Conservation (phyloP, 2,797 vertebrate genomes). For the Tadarida brasiliensis region DNA sequence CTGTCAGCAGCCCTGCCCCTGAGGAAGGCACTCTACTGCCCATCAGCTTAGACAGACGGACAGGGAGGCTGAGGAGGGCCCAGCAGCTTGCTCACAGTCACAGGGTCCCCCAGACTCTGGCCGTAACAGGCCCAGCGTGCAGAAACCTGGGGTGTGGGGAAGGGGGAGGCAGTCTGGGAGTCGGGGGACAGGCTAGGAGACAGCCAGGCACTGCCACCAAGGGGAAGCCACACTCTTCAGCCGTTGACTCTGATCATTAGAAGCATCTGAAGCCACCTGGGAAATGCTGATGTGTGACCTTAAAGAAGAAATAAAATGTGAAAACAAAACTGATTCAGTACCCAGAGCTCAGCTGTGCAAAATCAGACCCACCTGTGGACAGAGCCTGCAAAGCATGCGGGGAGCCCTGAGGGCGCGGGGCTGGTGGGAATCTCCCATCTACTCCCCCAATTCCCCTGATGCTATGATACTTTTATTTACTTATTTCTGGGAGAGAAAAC, state of each 20-base stretch:
- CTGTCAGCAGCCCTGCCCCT: accelerated
- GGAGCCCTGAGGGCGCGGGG: accelerated
- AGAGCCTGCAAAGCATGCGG: accelerated
- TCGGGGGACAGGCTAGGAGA: neutral
- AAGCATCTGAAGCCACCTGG: neutral
- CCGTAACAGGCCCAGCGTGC: neutral
- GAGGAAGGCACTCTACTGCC: accelerated
- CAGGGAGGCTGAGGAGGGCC: neutral
- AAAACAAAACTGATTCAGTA: neutral
- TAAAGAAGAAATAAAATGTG: no score
- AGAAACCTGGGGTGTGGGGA: no score
- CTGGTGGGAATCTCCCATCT: neutral
- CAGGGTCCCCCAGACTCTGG: accelerated
- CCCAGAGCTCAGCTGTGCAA: neutral
- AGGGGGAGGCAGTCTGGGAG: accelerated
- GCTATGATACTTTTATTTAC: neutral
- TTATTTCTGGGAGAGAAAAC: neutral
- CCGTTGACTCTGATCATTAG: accelerated
- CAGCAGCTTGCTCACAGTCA: no score
- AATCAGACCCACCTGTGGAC: neutral
- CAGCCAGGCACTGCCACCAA: accelerated
- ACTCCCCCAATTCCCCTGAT: neutral
- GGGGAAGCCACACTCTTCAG: accelerated
- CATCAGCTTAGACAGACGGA: neutral
- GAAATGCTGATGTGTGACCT: neutral